Conservation (phyloP, 1,140 invertebrate species). For the Sesamia nonagrioides region DNA sequence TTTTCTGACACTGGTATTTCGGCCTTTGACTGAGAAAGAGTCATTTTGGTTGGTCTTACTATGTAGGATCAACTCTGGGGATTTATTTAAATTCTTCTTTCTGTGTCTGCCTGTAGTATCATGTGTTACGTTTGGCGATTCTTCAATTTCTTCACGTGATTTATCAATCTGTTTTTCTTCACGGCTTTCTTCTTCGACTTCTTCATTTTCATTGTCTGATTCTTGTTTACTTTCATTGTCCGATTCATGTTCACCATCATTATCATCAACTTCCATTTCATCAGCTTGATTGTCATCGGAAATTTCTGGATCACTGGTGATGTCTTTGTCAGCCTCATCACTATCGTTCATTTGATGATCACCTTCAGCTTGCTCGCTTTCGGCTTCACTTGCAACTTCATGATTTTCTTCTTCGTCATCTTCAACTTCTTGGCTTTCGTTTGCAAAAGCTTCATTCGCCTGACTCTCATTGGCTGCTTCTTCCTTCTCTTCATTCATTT, state of each 20-base stretch:
- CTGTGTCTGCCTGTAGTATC: conserved; percentile 60
- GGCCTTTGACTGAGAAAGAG: conserved; percentile 60
- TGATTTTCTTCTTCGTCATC: conserved; percentile 57
- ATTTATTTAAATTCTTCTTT: conserved; percentile 56
- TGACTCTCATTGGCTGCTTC: not conserved
- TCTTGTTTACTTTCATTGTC: conserved; percentile 30
- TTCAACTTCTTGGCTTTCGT: conserved; percentile 28
- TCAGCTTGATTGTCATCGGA: conserved; percentile 40
- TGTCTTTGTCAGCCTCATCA: conserved; percentile 46
- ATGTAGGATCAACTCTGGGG: conserved; percentile 71
- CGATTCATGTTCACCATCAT: conserved; percentile 11
- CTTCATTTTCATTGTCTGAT: conserved; percentile 14
- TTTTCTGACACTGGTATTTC: conserved; percentile 68
- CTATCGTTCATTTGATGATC: conserved; percentile 21
- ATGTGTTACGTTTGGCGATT: conserved; percentile 50
- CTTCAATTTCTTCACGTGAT: conserved; percentile 48
- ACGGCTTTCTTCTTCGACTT: conserved; percentile 34
- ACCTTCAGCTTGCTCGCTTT: conserved; percentile 38
- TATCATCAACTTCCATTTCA: conserved; percentile 43
- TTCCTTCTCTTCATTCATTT: conserved; percentile 37
- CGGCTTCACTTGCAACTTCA: conserved; percentile 30
- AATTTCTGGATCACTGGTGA: conserved; percentile 36
- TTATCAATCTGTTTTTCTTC: conserved; percentile 38
- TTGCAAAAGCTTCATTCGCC: conserved; percentile 4
- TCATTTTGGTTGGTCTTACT: conserved; percentile 61